Percentiles rank a stretch among this genome's conserved stretches.
Evolutionary conservation across 1,140 invertebrate genomes (phyloP).

Genomic region (Aphelinus certus): DNA sequence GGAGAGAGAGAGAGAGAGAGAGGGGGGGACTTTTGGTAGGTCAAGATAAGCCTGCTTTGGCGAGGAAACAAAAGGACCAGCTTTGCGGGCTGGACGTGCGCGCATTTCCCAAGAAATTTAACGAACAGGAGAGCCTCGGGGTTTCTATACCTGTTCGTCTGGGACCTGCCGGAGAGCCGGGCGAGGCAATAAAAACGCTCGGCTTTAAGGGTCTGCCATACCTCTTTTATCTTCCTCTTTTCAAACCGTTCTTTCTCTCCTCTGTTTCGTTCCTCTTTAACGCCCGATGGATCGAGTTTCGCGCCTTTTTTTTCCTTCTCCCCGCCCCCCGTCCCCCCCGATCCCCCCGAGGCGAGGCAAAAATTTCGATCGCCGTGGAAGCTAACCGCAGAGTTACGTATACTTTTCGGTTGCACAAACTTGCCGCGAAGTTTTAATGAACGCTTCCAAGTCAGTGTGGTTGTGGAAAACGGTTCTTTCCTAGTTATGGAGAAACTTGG

Average conservation of each 20-base stretch:
- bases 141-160: slow-evolving; percentile 12
- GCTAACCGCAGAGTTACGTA: too few relatives aligned
- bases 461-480: slow-evolving; percentile 1
- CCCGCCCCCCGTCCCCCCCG: background rate
- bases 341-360: too few relatives aligned
- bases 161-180: background rate
- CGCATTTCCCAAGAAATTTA: slow-evolving; percentile 9
- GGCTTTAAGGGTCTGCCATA: background rate
- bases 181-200: slow-evolving; percentile 7
- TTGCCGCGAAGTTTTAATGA: background rate
- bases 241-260: background rate
- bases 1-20: slow-evolving; percentile 5
- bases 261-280: too few relatives aligned
- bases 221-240: background rate
- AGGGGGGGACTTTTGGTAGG: background rate
- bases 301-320: too few relatives aligned
- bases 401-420: slow-evolving; percentile 13
- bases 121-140: background rate
- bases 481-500: background rate
- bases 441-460: background rate
- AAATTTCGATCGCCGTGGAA: too few relatives aligned
- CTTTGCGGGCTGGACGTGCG: background rate
- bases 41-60: background rate
- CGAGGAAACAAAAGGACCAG: slow-evolving; percentile 16
- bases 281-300: too few relatives aligned